phyloP scores from a whole-genome alignment of 30 jellyfish, hydroid and myxozoan species.

The Catostylus mosaicus region DNA sequence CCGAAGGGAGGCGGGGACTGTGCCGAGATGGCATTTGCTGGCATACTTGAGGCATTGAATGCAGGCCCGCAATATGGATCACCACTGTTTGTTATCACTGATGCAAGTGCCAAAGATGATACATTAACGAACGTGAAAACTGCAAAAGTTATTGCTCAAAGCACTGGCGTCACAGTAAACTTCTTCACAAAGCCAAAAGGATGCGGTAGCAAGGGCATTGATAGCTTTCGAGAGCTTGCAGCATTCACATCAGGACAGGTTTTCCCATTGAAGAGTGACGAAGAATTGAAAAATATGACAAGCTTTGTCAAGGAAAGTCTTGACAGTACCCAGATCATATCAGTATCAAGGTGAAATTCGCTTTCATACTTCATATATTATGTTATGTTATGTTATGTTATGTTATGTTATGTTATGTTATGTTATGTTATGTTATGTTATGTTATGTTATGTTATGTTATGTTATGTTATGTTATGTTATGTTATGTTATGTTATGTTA shows the following conservation, averaged over 20 bases:
- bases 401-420: no score
- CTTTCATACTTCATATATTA: no score
- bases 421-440: neutral
- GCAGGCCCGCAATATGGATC: slow-evolving; percentile 89
- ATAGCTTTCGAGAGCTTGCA: slow-evolving; percentile 76
- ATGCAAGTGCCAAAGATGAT: slow-evolving; percentile 92
- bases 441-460: no score
- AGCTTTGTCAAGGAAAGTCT: slow-evolving; percentile 60
- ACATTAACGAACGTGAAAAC: slow-evolving; percentile 63
- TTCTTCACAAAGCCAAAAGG: slow-evolving; percentile 77
- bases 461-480: neutral
- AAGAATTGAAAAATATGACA: slow-evolving; percentile 52
- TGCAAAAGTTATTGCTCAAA: slow-evolving; percentile 82
- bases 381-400: neutral
- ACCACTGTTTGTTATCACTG: slow-evolving; percentile 90
- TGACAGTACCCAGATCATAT: slow-evolving; percentile 55
- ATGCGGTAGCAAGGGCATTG: slow-evolving; percentile 81
- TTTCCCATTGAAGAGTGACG: slow-evolving; percentile 57
- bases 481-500: no score
- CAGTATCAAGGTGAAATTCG: slow-evolving; percentile 48
- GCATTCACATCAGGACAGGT: slow-evolving; percentile 86
- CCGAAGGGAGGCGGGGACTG: slow-evolving; percentile 93
- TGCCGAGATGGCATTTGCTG: slow-evolving; percentile 81
- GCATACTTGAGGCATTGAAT: slow-evolving; percentile 85
- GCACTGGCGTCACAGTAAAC: slow-evolving; percentile 74